Evolutionary conservation across 2,797 vertebrate genomes (phyloP), one percentile per base, ranked within the genome.

Genomic region (Crypturellus tataupa): DNA sequence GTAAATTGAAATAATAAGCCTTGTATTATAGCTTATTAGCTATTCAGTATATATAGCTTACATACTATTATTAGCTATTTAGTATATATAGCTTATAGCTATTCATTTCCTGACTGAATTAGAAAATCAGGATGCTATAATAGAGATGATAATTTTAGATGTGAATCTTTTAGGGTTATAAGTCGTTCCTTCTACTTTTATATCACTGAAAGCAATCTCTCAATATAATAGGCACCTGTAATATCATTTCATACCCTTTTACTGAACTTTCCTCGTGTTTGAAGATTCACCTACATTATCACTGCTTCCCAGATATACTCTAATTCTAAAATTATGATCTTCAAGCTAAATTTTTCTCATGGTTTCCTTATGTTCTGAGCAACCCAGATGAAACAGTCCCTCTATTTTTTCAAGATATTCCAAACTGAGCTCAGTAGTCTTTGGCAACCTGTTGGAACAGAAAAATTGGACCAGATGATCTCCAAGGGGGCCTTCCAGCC

Each of bases 1-100:
- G 68, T 60, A 95, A 94, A 84, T 12, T n/a, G 69, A 44, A 31
- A 78, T 78, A 92, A 71, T 64, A 89, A 93, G 86, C 60, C 15
- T 63, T 64, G 13, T 27, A 46, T 77, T 80, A 71, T 37, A 84
- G 37, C 40, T 79, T 63, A 53, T 70, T 49, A 53, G 55, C 55
- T 56, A 56, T 56, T n/a, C 18, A n/a, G 55, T 56, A 56, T 56
- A 19, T n/a, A 56, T 56, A 56, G 55, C 55, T 56, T 56, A 56
- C 18, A 56, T n/a, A 31, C 55, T 56, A 56, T 56, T 56, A 56
- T 56, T 56, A 56, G 55, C 55, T 56, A 56, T 56, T n/a, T 29
- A 56, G 31, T 56, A 56, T 56, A 56, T 56, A 56, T 56, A 56
- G 55, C 55, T n/a, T 56, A 56, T 20, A 80, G 33, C 31, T 62